Base-by-base conservation (phyloP, 2,797 vertebrate genomes). In the Lacerta bilineata region DNA sequence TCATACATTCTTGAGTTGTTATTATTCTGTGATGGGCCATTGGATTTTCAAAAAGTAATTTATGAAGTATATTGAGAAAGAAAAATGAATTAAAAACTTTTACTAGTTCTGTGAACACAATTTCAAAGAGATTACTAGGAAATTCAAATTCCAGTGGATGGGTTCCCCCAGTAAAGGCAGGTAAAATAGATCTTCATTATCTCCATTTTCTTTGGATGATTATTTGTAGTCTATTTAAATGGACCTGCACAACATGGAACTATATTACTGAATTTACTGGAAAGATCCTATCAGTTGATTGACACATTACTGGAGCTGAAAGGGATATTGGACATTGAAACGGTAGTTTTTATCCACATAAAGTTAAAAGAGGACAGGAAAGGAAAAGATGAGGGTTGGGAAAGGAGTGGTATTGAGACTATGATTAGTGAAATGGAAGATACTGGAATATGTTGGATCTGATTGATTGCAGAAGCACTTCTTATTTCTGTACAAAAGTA, bases 31-130 rank as follows among this genome's bases (percentile, higher is more conserved):
- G 29, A n/a, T 10, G 46, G 29, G 77, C 7, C 46, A n/a, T 3
- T 50, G 77, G 46, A 79, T 50, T 79, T 79, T 79, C 77, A 78
- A 78, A 50, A 50, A 50, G 76, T 27, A 46, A 33, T 79, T 79
- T 79, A 3, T 59, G 50, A 79, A 79, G 18, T 10, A 33, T 27
- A 72, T 72, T 72, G 17, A 72, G 8, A 39, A 64, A 17, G 61
- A 13, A 50, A 36, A 39, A 20, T 11, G 2, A 80, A 17, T 27
- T 5, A 77, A 77, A 75, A 46, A 2, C 13, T 29, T 43, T 59
- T 80, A 59, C 78, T 4, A 59, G 50, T n/a, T 5, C 46, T 59
- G 77, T 33, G 17, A n/a, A 59, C 17, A 33, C 29, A 59, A 59
- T 59, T 61, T 50, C 23, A 68, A 68, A 80, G 17, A 10, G 46